These are phyloP conservation scores for Centropristis striata DNA, from an alignment of 2,113 vertebrate genomes.

Conservation along the genomic window DNA sequence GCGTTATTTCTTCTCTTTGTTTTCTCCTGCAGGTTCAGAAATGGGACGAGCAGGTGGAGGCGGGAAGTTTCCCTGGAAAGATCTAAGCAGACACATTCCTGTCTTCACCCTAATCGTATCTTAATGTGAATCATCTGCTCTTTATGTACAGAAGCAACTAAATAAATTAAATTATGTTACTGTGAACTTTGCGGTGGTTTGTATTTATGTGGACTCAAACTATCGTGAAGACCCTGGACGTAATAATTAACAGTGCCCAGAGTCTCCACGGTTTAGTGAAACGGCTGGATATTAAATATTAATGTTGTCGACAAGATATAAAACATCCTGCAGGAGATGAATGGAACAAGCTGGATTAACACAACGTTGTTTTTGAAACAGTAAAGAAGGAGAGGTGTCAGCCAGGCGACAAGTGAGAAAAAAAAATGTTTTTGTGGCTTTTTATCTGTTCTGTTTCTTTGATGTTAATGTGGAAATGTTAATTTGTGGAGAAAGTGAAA, in stretches of 20 bases:
- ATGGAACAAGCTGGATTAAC: no score
- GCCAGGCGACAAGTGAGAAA: no score
- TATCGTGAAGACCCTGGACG: no score
- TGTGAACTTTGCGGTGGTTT: not conserved
- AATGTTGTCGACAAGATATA: not conserved
- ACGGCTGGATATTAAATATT: not conserved
- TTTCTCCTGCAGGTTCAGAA: conserved; percentile 73
- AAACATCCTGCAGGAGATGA: not conserved
- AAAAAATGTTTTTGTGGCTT: no score
- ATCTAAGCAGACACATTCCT: conserved; percentile 59
- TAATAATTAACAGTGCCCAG: no score
- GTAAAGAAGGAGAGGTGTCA: not conserved
- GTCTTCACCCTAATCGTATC: not conserved
- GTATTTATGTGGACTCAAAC: not conserved
- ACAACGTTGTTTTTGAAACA: not conserved
- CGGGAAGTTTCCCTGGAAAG: conserved; percentile 77
- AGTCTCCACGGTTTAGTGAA: rapidly evolving
- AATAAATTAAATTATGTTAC: conserved; percentile 38
- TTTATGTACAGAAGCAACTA: conserved; percentile 33
- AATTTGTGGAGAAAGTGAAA: no score
- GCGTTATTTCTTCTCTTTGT: not conserved
- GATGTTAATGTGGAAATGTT: no score
- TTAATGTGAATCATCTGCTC: conserved; percentile 27
- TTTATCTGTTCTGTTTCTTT: no score
- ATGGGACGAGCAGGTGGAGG: conserved; percentile 79